These are phyloP conservation scores for Corydoras sp. DNA, from an alignment of 2,113 vertebrate species.

Conservation along the genomic window DNA sequence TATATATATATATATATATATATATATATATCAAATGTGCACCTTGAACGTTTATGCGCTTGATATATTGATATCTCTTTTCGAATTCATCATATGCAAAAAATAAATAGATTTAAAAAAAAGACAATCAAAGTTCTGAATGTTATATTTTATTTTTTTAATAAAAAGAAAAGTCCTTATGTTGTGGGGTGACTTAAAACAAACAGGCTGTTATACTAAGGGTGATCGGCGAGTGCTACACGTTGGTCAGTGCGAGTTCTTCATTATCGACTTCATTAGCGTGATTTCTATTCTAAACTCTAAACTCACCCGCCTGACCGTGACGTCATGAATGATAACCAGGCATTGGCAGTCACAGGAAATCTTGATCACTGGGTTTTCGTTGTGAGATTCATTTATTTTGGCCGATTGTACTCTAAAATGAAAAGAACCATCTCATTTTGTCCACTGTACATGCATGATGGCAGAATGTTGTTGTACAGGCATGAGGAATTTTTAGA, in stretches of 20 bases:
- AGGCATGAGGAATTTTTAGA: constrained; percentile 16
- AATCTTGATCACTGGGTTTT: not conserved
- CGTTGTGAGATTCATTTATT: not conserved
- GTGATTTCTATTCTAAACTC: too few species aligned
- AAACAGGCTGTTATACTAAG: constrained; percentile 18
- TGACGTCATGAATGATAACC: too few species aligned
- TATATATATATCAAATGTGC: constrained; percentile 65
- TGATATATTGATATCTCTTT: constrained; percentile 75
- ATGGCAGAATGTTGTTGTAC: not conserved
- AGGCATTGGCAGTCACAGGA: too few species aligned
- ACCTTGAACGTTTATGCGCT: constrained; percentile 82
- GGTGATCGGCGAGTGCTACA: constrained; percentile 2
- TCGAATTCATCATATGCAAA: constrained; percentile 85
- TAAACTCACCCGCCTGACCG: too few species aligned
- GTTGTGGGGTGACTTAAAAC: constrained; percentile 69
- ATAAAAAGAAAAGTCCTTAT: constrained; percentile 85
- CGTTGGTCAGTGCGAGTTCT: constrained; percentile 14
- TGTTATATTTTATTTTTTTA: constrained; percentile 98
- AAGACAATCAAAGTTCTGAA: constrained; percentile 98
- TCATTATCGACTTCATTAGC: constrained; percentile 20
- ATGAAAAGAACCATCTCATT: constrained; percentile 6
- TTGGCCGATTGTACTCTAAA: not conserved
- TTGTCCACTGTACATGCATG: constrained; percentile 21
- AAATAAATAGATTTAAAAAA: constrained; percentile 85
- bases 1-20: constrained; percentile 40